Conservation (phyloP, 2,888 invertebrate genomes). For the Andrena haemorrhoa region DNA sequence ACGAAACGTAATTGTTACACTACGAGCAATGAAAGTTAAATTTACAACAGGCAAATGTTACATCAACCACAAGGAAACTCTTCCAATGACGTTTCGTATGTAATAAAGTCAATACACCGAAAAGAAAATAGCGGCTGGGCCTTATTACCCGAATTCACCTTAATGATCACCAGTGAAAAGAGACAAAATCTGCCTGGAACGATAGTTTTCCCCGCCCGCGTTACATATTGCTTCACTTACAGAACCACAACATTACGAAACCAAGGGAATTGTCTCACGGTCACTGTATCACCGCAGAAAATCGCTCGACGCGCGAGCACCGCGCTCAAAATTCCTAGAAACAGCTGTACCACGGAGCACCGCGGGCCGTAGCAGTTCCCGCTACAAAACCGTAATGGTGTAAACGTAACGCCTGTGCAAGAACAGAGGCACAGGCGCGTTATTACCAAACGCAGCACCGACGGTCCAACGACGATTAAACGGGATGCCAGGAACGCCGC, state of each 20-base stretch:
- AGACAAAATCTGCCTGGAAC: not conserved
- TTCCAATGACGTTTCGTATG: too few species aligned
- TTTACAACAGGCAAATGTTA: too few species aligned
- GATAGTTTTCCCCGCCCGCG: not conserved
- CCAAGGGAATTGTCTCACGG: not conserved
- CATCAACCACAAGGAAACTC: too few species aligned
- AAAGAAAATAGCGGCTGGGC: too few species aligned
- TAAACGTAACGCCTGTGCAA: not conserved
- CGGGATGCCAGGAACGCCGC: not conserved
- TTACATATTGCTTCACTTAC: not conserved
- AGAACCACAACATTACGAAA: not conserved
- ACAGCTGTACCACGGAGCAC: not conserved
- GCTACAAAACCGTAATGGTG: conserved; percentile 17
- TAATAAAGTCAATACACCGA: too few species aligned
- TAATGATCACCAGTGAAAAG: not conserved
- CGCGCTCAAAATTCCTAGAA: conserved; percentile 11
- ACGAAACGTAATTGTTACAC: too few species aligned
- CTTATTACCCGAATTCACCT: too few species aligned
- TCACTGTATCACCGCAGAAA: not conserved
- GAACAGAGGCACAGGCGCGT: conserved; percentile 4
- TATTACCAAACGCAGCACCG: conserved; percentile 17
- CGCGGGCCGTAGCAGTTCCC: not conserved
- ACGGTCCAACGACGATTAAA: conserved; percentile 9
- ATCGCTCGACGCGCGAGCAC: conserved; percentile 22
- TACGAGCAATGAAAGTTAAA: too few species aligned